A percentile compares a stretch with the other conserved stretches of the same genome.
Conservation (phyloP, 2,113 vertebrate genomes). For the Salvelinus fontinalis region DNA sequence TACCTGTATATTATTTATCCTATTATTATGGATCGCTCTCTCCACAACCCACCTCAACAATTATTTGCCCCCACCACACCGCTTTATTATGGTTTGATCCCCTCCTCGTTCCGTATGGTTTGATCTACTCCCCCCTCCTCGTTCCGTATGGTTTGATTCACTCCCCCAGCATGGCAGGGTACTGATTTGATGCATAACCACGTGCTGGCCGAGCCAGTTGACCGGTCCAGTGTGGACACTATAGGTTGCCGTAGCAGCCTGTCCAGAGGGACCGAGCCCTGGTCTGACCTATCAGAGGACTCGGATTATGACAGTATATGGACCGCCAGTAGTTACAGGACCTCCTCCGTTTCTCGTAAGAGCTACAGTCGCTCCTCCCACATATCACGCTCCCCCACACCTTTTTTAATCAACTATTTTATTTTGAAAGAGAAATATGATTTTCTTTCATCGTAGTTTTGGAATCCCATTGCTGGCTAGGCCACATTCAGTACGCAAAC, state of each 20-base stretch:
- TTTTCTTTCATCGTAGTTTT: too few species aligned
- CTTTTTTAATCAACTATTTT: background rate
- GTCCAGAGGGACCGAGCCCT: constrained; percentile 81
- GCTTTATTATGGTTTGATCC: constrained; percentile 15
- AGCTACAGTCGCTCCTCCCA: constrained; percentile 83
- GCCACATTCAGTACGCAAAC: too few species aligned
- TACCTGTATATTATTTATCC: background rate
- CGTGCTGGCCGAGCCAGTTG: constrained; percentile 88
- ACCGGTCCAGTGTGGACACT: constrained; percentile 86
- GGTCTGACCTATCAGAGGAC: constrained; percentile 97
- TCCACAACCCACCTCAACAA: background rate
- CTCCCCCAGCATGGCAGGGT: constrained; percentile 92
- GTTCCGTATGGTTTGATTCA: constrained; percentile 8
- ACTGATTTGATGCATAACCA: constrained; percentile 99
- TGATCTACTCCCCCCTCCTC: background rate
- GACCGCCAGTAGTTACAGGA: constrained; percentile 97
- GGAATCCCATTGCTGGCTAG: too few species aligned
- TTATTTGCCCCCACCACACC: background rate
- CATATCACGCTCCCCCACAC: constrained; percentile 76
- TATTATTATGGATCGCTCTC: background rate
- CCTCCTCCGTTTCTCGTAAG: constrained; percentile 96
- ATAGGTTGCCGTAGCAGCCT: constrained; percentile 86
- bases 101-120: constrained; percentile 6
- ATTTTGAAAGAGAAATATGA: background rate
- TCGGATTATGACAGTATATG: constrained; percentile 99